Evolutionary conservation across 2,113 vertebrate genomes (phyloP).

Genomic region (Rhinoderma darwinii): DNA sequence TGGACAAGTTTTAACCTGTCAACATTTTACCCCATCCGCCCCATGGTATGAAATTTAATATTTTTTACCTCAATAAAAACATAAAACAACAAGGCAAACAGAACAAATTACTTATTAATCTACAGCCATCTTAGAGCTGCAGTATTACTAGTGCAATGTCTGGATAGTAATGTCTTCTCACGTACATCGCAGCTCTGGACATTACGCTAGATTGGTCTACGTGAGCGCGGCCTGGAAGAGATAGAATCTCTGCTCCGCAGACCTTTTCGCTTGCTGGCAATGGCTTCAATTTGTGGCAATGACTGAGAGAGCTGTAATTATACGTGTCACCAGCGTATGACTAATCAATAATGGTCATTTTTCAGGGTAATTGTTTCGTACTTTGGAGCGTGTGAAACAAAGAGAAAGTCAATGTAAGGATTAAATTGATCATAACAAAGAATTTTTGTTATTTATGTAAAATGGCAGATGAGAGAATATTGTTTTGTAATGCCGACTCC

Average conservation of each 20-base stretch:
- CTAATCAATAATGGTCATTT: conserved; percentile 37
- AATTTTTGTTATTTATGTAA: background rate
- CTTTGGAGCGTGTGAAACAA: conserved; percentile 3
- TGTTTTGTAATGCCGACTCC: background rate
- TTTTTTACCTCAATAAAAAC: no score
- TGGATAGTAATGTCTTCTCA: no score
- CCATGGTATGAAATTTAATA: no score
- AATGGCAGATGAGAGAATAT: background rate
- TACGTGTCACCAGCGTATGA: conserved; percentile 13
- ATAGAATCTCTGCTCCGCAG: background rate
- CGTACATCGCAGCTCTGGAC: no score
- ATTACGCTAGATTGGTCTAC: no score
- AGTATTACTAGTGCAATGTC: no score
- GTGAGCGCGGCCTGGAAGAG: no score
- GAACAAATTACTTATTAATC: no score
- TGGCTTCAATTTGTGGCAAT: background rate
- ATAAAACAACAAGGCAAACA: no score
- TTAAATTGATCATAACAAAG: background rate
- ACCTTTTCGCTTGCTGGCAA: background rate
- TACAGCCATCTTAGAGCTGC: no score
- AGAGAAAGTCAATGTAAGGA: background rate
- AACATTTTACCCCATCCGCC: no score
- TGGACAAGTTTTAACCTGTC: no score
- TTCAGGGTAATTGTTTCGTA: conserved; percentile 11
- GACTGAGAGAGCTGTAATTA: conserved; percentile 17